These are phyloP conservation scores for Salticus scenicus DNA, from an alignment of 2,888 invertebrate genomes.

Conservation along the genomic window DNA sequence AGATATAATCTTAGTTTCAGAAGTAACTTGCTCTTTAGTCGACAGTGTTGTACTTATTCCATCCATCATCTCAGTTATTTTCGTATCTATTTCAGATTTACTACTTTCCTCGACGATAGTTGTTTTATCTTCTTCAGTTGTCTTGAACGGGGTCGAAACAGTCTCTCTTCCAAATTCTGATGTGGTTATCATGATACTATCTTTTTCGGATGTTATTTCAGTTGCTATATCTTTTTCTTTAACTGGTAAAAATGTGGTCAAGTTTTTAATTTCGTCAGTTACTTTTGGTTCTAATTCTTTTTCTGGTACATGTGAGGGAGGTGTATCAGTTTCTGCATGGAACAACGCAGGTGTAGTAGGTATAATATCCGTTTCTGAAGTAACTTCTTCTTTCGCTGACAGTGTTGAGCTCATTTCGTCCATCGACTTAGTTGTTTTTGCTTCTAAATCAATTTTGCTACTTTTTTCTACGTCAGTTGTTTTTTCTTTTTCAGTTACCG, in stretches of 20 bases:
- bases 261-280: not conserved
- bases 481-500: not conserved
- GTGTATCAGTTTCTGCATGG: not conserved
- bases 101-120: too few species aligned
- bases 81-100: too few species aligned
- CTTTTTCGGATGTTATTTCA: not conserved
- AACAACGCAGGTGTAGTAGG: too few species aligned
- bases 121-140: not conserved
- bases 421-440: too few species aligned
- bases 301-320: too few species aligned
- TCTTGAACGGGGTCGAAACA: not conserved
- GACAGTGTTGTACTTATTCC: not conserved
- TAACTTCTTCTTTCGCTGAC: not conserved
- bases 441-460: too few species aligned
- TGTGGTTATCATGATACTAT: not conserved
- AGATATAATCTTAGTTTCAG: too few species aligned
- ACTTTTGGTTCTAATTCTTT: not conserved
- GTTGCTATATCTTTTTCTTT: too few species aligned
- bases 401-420: not conserved
- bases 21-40: not conserved
- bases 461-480: not conserved
- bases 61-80: too few species aligned
- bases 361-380: too few species aligned
- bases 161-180: not conserved
- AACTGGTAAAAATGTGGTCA: not conserved